phyloP scores from a whole-genome alignment of 2,113 vertebrate genomes.

The Ceratotherium simum region DNA sequence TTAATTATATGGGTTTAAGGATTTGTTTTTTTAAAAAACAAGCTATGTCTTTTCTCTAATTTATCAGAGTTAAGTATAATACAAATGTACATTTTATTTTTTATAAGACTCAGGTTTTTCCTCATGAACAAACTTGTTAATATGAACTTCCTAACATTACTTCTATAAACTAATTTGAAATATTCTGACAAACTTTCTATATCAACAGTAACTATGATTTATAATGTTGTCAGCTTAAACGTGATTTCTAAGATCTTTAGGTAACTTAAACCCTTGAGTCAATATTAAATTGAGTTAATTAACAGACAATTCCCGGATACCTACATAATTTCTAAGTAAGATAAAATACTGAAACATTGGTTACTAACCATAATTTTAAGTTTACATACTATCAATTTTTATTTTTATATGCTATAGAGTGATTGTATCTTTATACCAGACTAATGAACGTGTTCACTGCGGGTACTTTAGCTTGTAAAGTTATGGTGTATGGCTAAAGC shows the following conservation, averaged over 20 bases:
- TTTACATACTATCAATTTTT: neutral
- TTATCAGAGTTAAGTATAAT: neutral
- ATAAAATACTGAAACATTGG: neutral
- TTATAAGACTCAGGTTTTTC: neutral
- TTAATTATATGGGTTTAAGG: neutral
- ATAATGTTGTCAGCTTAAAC: neutral
- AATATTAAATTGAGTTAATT: neutral
- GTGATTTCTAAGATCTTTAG: conserved; percentile 1
- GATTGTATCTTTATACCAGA: neutral
- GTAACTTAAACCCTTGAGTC: conserved; percentile 16
- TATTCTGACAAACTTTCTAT: neutral
- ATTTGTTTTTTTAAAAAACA: neutral
- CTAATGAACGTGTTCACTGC: neutral
- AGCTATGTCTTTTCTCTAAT: neutral
- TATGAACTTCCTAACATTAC: neutral
- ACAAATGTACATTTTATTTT: neutral
- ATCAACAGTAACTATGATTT: neutral
- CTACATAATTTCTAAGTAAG: neutral
- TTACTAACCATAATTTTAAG: neutral
- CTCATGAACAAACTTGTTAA: neutral
- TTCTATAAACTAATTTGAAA: neutral
- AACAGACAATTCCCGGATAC: neutral
- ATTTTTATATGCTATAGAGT: neutral
- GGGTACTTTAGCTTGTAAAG: neutral
- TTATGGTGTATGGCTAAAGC: neutral